Evolutionary conservation across 64 coral and sea anemone genomes (phyloP), one percentile per base, ranked within the genome.

Genomic region (Astreopora myriophthalma): DNA sequence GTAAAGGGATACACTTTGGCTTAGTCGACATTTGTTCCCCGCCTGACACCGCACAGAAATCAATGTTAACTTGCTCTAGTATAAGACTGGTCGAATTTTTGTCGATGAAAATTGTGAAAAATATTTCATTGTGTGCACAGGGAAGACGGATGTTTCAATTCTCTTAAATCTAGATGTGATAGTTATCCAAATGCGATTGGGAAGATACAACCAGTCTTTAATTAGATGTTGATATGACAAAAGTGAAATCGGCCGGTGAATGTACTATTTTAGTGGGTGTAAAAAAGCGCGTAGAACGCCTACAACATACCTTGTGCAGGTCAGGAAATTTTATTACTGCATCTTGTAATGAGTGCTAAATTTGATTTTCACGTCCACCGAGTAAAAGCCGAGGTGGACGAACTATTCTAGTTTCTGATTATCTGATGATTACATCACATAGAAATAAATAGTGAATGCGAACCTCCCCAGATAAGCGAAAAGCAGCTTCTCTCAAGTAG

Each of bases 311-410:
- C 6, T 60, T 48, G n/a, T 60, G 52, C 14, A 58, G 27, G 19
- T 27, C 31, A 33, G 48, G 14, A 57, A 57, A 60, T 80, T 80
- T 61, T 27, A 80, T 80, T 80, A 80, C 35, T 29, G 29, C 49
- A 57, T 10, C 29, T 39, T 19, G 31, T 25, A 23, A 16, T 83
- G 25, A 26, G 79, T 57, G 7, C 19, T 12, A 36, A 83, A 83
- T 64, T 13, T 64, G 61, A 64, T 65, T 83, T 57, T 37, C 19
- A 64, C 79, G 34, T 37, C 70, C 6, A 9, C 34, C 16, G 17
- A 13, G 17, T 25, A 83, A 83, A 60, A 80, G 48, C 37, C 48
- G 57, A 64, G 65, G 52, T 64, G 2, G 32, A 34, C 19, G 13
- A 3, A 14, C n/a, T 83, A 13, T 64, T 64, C 79, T 11, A 33